Base-by-base conservation (phyloP, 2,888 invertebrate genomes). In the Aphidius colemani region DNA sequence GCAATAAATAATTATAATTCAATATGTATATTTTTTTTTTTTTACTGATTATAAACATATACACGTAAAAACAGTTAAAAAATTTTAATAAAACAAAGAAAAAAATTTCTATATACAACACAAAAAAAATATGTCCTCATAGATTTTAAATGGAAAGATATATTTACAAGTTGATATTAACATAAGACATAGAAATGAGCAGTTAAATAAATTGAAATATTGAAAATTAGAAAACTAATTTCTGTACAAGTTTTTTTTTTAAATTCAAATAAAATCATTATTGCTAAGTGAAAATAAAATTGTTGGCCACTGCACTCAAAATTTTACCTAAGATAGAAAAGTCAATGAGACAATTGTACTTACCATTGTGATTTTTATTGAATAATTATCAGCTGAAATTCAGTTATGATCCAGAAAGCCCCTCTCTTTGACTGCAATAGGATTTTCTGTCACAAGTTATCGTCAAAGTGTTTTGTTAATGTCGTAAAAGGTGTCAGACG, bases 51-150 rank as follows among this genome's bases (percentile, higher is more conserved):
- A 18, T 18, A 18, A 18, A 18, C 1, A 46, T 57, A 46, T 41
- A 11, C 18, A 7, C 13, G 7, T 60, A n/a, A 18, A 46, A 46
- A 2, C 53, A 30, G 18, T 30, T 53, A 13, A 11, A 46, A 39
- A 13, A 2, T 18, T 18, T 49, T 55, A 45, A 53, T 56, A 11
- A 49, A 55, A 9, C 13, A 48, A n/a, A 64, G 55, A 66, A 64
- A 39, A 30, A 30, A 66, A 68, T 68, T 64, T 73, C 69, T 74
- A 60, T 68, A 70, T 64, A 70, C 66, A 69, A 66, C 68, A 68
- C 65, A 70, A 68, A 74, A 65, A 71, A 50, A 10, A 49, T 41
- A 46, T 9, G 41, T 44, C 43, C 50, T 51, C 53, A 59, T 57
- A 60, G 53, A 60, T 40, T 65, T 67, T 60, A 45, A 64, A 61